These are phyloP conservation scores for Atethmia centrago DNA, from an alignment of 2,888 invertebrate species.

Conservation along the genomic window DNA sequence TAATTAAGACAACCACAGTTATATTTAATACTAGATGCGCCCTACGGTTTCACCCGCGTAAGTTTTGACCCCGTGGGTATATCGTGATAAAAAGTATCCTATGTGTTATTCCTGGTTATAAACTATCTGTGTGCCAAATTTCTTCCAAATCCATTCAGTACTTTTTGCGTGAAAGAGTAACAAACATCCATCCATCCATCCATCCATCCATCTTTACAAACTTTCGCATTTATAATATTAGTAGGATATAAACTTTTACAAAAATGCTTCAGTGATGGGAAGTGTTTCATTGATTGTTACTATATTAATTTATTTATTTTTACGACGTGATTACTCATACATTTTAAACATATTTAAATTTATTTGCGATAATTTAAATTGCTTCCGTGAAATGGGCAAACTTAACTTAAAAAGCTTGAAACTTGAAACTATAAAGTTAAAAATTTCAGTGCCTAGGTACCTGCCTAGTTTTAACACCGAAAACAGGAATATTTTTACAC, in stretches of 20 bases:
- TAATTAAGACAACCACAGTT: neutral
- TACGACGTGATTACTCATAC: neutral
- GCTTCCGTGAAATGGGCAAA: neutral
- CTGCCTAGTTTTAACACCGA: neutral
- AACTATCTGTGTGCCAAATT: too few species aligned
- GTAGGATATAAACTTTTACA: slow-evolving; percentile 6
- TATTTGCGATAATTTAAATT: neutral
- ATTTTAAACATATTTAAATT: neutral
- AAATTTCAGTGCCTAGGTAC: neutral
- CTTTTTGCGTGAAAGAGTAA: too few species aligned
- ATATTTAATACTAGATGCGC: too few species aligned
- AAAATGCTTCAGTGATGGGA: slow-evolving; percentile 25
- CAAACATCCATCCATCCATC: too few species aligned
- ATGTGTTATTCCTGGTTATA: too few species aligned
- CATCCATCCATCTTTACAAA: too few species aligned
- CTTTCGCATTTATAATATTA: too few species aligned
- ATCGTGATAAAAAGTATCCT: too few species aligned
- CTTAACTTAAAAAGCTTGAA: neutral
- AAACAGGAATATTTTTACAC: neutral
- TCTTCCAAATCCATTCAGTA: too few species aligned
- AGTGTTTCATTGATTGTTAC: slow-evolving; percentile 5
- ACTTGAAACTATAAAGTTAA: neutral
- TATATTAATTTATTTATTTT: slow-evolving; percentile 14
- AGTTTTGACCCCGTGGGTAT: too few species aligned
- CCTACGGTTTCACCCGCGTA: too few species aligned